Evolutionary conservation across 2,888 invertebrate species (phyloP), one percentile per base, ranked within the genome.

Genomic region (Rosalia funebris): DNA sequence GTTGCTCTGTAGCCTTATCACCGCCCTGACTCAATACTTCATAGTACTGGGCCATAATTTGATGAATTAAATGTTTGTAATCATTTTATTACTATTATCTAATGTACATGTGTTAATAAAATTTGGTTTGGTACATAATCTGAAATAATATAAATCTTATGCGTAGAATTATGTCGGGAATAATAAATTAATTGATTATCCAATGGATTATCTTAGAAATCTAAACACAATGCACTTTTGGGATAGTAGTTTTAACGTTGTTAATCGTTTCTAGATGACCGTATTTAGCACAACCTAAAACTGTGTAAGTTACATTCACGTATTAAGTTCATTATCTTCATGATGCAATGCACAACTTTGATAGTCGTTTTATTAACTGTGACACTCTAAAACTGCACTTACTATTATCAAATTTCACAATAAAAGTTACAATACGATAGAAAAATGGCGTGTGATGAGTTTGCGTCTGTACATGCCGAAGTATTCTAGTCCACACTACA

Each of bases 41-140:
- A 79, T 85, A 89, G 82, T 86, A 89, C 81, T 89, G 88, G 80
- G 89, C 89, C 90, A 90, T 90, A 62, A 79, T 81, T 83, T 79
- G 78, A n/a, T 4, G 7, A 25, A 41, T 39, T 39, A 50, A 46
- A 20, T 39, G 16, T 56, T 20, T 19, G 12, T 39, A 14, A 11
- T 34, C 45, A 46, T 42, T 41, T 25, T 39, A 11, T 14, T 31
- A 46, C 20, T n/a, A n/a, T 11, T 11, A 19, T 9, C 34, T 34
- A 2, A 34, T 34, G 11, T n/a, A n/a, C 34, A 25, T 25, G 7
- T 25, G 25, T 25, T n/a, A n/a, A 25, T 25, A 25, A 25, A 25
- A 3, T 25, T 25, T 25, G 3, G 3, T 25, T 25, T 25, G 25
- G 7, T 25, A 7, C n/a, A n/a, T n/a, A n/a, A n/a, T n/a, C n/a